Base-by-base conservation (phyloP, 2,797 vertebrate species). In the Melanotaenia maccullochi region DNA sequence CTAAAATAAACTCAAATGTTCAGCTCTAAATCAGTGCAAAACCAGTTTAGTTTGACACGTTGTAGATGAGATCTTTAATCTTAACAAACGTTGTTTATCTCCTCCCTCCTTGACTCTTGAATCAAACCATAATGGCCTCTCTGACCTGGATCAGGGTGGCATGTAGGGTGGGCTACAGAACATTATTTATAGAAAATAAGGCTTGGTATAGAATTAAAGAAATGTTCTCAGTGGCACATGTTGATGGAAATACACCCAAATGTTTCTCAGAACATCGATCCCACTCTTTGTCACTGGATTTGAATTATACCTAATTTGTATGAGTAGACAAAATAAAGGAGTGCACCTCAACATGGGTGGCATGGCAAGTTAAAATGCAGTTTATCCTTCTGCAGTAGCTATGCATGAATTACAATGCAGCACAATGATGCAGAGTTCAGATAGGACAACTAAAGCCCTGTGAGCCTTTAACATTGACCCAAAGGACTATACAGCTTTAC, bases 341-440 rank as follows among this genome's bases (percentile, higher is more conserved):
- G 65, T 47, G 75, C 56, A 78, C 83, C 61, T 60, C 69, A 65
- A 60, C 79, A 75, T 89, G 87, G 90, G 91, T 89, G 90, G 88
- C 70, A 79, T 40, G 63, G 60, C 56, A 57, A 51, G 32, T 70
- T 73, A 62, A 75, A 85, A 79, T 57, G 58, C 60, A 84, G 75
- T 89, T 88, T 89, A 87, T 81, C 56, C 56, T 54, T 44, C 40
- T 38, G 60, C 59, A 76, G 69, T 64, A 83, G 72, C 42, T 62
- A 79, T 73, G 52, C 67, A 64, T 68, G 72, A 78, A 77, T 83
- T 75, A 85, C 64, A 82, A 69, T 67, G 52, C 60, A 63, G 57
- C 18, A 51, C 5, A 60, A 71, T 33, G 49, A 22, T 36, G 51
- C 61, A 35, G 64, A 51, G 73, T 65, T 60, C 30, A 64, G 9